Conservation (phyloP, 2,888 invertebrate species). For the Barypeithes pellucidus region DNA sequence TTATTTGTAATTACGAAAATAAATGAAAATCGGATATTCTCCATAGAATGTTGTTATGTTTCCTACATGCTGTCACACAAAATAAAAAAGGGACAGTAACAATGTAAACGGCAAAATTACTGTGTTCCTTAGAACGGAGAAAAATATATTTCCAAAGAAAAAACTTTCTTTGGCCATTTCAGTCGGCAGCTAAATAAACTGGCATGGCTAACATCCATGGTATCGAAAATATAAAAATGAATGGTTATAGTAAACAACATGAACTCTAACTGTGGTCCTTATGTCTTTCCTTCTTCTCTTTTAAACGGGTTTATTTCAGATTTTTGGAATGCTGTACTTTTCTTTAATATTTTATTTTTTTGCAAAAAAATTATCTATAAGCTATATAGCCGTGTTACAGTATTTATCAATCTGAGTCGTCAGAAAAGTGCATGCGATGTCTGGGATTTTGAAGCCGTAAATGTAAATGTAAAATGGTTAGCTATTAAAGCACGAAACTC, state of each 20-base stretch:
- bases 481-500: too few relatives aligned
- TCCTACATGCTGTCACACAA: too few relatives aligned
- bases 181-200: background rate
- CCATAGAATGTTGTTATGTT: too few relatives aligned
- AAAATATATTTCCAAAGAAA: slow-evolving; percentile 9
- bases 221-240: background rate
- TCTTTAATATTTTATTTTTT: background rate
- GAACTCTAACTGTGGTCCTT: slow-evolving; percentile 33
- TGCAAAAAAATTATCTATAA: too few relatives aligned
- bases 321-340: slow-evolving; percentile 12
- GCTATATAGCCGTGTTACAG: too few relatives aligned
- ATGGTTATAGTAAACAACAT: slow-evolving; percentile 25
- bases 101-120: background rate
- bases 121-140: background rate
- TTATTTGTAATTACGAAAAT: too few relatives aligned
- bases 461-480: too few relatives aligned
- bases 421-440: too few relatives aligned
- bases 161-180: slow-evolving; percentile 15
- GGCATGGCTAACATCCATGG: background rate
- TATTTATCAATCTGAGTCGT: too few relatives aligned
- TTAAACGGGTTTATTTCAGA: slow-evolving; percentile 23
- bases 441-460: too few relatives aligned
- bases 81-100: too few relatives aligned
- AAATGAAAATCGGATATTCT: too few relatives aligned
- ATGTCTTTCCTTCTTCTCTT: slow-evolving; percentile 30